phyloP scores from a whole-genome alignment of 2,888 invertebrate genomes.

The Galerucella pusilla region DNA sequence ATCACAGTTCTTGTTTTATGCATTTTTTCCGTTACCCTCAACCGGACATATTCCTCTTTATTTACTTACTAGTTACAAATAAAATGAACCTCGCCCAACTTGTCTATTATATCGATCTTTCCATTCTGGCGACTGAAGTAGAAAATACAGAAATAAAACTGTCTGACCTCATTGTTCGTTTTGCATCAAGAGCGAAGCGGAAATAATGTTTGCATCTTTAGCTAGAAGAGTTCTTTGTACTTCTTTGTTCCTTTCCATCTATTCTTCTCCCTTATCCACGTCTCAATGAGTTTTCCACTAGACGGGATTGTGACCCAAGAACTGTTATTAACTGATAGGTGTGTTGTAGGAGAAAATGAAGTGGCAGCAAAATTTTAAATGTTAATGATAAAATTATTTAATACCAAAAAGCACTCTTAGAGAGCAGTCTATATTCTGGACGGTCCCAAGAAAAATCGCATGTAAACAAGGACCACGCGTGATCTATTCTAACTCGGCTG shows the following conservation, averaged over 20 bases:
- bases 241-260: not conserved
- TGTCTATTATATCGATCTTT: not conserved
- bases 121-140: not conserved
- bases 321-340: not conserved
- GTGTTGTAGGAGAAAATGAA: not conserved
- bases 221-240: not conserved
- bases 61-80: not conserved
- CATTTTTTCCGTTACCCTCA: not conserved
- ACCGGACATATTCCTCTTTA: not conserved
- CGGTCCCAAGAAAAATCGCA: too few species aligned
- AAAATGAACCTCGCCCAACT: not conserved
- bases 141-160: slow-evolving; percentile 1
- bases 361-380: not conserved
- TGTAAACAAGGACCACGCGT: too few species aligned
- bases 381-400: not conserved
- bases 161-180: slow-evolving; percentile 9
- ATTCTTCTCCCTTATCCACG: not conserved
- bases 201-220: not conserved
- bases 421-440: too few species aligned
- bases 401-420: too few species aligned
- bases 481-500: too few species aligned
- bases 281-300: not conserved
- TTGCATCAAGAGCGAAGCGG: not conserved
- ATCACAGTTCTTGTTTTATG: not conserved
- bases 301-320: not conserved